phyloP scores from a whole-genome alignment of 1,140 invertebrate species.

The Drosophila baimaii region DNA sequence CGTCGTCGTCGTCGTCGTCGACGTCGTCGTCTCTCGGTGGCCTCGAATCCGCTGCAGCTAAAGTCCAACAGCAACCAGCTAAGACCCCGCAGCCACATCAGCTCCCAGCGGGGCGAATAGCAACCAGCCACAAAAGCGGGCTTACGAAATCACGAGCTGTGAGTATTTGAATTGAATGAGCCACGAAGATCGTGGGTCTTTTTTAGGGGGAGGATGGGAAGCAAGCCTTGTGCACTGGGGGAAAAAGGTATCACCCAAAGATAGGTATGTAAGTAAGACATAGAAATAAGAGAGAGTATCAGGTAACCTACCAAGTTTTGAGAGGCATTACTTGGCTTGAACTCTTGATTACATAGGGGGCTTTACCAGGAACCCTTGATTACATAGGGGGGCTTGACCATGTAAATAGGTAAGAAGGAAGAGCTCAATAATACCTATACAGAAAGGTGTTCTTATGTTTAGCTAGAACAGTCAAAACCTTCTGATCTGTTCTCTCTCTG shows the following conservation, averaged over 20 bases:
- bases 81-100: slow-evolving; percentile 32
- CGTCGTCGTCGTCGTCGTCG: slow-evolving; percentile 41
- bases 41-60: slow-evolving; percentile 75
- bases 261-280: background rate
- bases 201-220: slow-evolving; percentile 47
- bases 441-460: no score
- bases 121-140: slow-evolving; percentile 62
- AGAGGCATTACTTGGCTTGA: no score
- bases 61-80: slow-evolving; percentile 17
- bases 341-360: no score
- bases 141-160: slow-evolving; percentile 80
- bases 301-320: no score
- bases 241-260: background rate
- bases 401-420: background rate
- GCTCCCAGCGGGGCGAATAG: slow-evolving; percentile 36
- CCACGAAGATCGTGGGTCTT: slow-evolving; percentile 40
- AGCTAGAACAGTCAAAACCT: no score
- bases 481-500: slow-evolving; percentile 1
- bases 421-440: no score
- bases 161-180: slow-evolving; percentile 80
- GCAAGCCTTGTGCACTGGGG: slow-evolving; percentile 10
- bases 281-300: no score
- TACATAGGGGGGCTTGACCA: no score
- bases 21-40: slow-evolving; percentile 61
- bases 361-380: no score